phyloP scores from a whole-genome alignment of 2,797 vertebrate species.

The Protosalanx chinensis region DNA sequence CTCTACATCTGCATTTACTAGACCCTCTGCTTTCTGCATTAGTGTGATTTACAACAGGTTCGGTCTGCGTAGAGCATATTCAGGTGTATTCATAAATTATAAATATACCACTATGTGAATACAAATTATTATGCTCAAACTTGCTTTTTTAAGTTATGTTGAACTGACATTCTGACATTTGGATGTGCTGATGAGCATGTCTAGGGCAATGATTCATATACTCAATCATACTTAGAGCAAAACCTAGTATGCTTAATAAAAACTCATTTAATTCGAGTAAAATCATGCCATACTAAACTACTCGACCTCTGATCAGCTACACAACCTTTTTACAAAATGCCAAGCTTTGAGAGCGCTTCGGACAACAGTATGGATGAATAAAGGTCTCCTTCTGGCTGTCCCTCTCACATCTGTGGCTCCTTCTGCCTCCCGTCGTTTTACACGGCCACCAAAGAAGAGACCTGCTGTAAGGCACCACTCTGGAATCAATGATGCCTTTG shows the following conservation, averaged over 20 bases:
- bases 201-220: too few relatives aligned
- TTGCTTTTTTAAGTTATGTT: neutral
- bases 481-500: slow-evolving; percentile 66
- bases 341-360: slow-evolving; percentile 5
- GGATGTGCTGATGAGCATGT: neutral
- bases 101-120: too few relatives aligned
- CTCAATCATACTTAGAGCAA: too few relatives aligned
- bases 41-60: neutral
- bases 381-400: slow-evolving; percentile 6
- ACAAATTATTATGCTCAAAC: neutral
- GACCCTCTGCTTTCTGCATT: neutral
- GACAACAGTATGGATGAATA: slow-evolving; percentile 18
- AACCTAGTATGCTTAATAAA: too few relatives aligned
- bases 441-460: slow-evolving; percentile 27
- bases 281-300: neutral
- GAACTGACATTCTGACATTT: neutral
- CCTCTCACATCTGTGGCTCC: slow-evolving; percentile 22
- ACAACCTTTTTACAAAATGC: neutral
- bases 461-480: slow-evolving; percentile 40
- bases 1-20: neutral
- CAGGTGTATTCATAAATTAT: too few relatives aligned
- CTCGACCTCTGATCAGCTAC: neutral
- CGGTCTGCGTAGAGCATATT: neutral
- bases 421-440: slow-evolving; percentile 23
- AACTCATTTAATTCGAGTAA: neutral